phyloP scores from a whole-genome alignment of 2,888 invertebrate species.

The Rhagonycha fulva region DNA sequence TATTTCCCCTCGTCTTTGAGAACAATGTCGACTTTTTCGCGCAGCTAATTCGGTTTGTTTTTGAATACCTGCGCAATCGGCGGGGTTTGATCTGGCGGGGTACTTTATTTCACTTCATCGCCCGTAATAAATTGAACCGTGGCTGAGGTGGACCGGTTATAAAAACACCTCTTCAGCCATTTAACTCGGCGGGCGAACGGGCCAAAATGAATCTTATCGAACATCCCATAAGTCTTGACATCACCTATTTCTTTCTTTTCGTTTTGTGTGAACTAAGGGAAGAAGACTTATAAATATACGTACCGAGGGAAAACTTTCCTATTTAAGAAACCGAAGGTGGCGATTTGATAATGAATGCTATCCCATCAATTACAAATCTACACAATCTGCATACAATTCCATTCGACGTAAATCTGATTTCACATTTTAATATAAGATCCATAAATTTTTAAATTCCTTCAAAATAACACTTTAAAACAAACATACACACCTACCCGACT shows the following conservation, averaged over 20 bases:
- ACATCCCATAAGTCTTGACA: conserved; percentile 59
- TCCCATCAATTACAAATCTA: conserved; percentile 38
- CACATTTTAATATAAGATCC: background rate
- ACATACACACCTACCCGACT: background rate
- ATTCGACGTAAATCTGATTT: conserved; percentile 2
- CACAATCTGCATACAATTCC: conserved; percentile 19
- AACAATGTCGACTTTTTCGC: conserved; percentile 34
- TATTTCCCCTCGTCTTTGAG: conserved; percentile 28
- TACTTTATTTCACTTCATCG: conserved; percentile 48
- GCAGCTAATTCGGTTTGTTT: conserved; percentile 43
- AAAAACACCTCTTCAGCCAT: conserved; percentile 53
- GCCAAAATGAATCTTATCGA: conserved; percentile 60
- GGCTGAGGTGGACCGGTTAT: conserved; percentile 50
- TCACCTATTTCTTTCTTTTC: conserved; percentile 57
- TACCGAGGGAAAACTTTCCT: conserved; percentile 57
- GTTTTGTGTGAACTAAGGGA: conserved; percentile 51
- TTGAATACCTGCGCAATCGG: conserved; percentile 45
- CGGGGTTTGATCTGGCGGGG: conserved; percentile 48
- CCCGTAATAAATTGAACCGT: conserved; percentile 48
- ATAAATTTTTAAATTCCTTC: background rate
- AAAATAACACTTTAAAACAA: background rate
- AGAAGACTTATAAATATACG: conserved; percentile 55
- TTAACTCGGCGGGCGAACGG: conserved; percentile 47
- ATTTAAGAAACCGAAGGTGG: conserved; percentile 53
- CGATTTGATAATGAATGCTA: conserved; percentile 42